phyloP scores from a whole-genome alignment of 2,113 vertebrate genomes.

The Centrocercus urophasianus region DNA sequence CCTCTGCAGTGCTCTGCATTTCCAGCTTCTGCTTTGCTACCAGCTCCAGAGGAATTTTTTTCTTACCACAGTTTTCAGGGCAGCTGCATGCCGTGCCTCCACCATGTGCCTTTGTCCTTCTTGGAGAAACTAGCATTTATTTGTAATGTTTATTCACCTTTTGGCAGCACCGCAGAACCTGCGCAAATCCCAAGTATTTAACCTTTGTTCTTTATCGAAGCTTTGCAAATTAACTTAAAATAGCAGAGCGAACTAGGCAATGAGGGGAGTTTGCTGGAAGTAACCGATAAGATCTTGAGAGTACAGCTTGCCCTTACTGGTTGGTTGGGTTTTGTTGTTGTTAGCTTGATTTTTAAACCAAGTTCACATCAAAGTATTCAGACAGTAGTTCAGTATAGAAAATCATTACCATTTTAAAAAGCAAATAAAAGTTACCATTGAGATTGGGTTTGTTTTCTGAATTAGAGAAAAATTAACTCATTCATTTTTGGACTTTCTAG shows the following conservation, averaged over 20 bases:
- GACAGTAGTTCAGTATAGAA: background rate
- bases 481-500: background rate
- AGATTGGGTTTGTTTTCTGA: background rate
- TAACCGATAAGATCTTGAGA: slow-evolving; percentile 19
- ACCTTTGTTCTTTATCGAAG: slow-evolving; percentile 13
- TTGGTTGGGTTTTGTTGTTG: slow-evolving; percentile 37
- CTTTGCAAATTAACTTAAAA: slow-evolving; percentile 48
- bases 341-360: slow-evolving; percentile 16
- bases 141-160: background rate
- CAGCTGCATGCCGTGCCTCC: rapidly evolving
- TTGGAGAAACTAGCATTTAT: background rate
- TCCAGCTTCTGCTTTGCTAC: background rate
- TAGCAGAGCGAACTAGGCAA: background rate
- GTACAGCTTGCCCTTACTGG: slow-evolving; percentile 24
- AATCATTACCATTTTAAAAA: background rate
- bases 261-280: background rate
- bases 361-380: background rate
- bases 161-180: background rate
- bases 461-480: background rate
- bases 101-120: background rate
- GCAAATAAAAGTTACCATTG: background rate
- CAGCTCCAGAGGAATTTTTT: background rate
- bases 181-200: slow-evolving; percentile 47
- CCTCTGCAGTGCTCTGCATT: background rate
- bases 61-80: background rate